These are phyloP conservation scores for Hippocampus mohnikei DNA, from an alignment of 2,113 vertebrate genomes.

Conservation along the genomic window DNA sequence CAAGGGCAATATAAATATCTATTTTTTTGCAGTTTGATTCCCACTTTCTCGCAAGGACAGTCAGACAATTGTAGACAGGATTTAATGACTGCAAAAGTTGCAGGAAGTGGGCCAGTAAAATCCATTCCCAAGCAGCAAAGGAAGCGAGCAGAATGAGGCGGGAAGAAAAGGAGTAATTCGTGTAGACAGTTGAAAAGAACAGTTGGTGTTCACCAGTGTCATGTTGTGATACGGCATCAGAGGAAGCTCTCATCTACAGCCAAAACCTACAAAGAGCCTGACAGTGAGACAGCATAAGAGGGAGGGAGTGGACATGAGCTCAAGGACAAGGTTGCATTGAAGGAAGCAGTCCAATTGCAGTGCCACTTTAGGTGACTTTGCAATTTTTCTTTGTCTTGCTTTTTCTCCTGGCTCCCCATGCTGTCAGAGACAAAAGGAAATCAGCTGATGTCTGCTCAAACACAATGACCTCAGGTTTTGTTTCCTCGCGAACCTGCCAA, in stretches of 20 bases:
- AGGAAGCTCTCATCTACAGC: conserved; percentile 30
- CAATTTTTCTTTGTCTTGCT: conserved; percentile 17
- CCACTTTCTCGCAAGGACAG: conserved; percentile 12
- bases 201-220: conserved; percentile 42
- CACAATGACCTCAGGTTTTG: conserved; percentile 36
- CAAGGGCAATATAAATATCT: too few species aligned
- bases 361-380: conserved; percentile 46
- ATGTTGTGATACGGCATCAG: conserved; percentile 57
- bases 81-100: conserved; percentile 35
- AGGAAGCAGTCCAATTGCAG: conserved; percentile 20
- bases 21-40: neutral
- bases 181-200: conserved; percentile 50
- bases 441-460: conserved; percentile 61
- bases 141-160: conserved; percentile 13
- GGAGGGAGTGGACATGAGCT: conserved; percentile 21
- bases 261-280: conserved; percentile 31
- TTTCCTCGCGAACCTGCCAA: conserved; percentile 43
- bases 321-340: conserved; percentile 28
- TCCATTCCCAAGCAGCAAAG: neutral
- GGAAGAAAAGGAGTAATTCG: conserved; percentile 35
- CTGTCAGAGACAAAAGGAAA: conserved; percentile 41
- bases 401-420: conserved; percentile 25
- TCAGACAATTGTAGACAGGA: conserved; percentile 30
- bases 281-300: conserved; percentile 15
- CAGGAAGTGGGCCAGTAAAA: conserved; percentile 19